phyloP scores from a whole-genome alignment of 2,113 vertebrate genomes.

The Antidorcas marsupialis region DNA sequence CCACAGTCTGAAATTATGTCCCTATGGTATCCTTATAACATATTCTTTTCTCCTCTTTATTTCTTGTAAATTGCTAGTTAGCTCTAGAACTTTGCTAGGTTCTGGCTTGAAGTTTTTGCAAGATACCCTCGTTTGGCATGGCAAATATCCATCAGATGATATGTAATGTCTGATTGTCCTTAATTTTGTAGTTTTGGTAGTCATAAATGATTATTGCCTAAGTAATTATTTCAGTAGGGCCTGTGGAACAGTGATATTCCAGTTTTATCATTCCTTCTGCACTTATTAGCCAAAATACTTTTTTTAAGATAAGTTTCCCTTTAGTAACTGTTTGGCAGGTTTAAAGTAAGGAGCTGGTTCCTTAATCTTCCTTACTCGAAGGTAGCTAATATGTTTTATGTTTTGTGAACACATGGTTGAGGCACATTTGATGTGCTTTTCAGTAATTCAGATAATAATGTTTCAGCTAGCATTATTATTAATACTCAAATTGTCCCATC shows the following conservation, averaged over 20 bases:
- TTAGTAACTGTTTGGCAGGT: not conserved
- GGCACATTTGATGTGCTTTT: not conserved
- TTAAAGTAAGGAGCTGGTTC: not conserved
- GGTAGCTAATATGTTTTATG: not conserved
- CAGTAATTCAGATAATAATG: not conserved
- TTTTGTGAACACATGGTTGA: not conserved
- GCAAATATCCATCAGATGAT: not conserved
- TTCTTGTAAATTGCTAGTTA: not conserved
- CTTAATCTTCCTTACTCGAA: not conserved
- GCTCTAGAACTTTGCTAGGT: not conserved
- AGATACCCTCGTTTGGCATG: not conserved
- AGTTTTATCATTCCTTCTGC: not conserved
- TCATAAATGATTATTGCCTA: not conserved
- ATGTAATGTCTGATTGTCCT: not conserved
- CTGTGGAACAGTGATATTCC: not conserved
- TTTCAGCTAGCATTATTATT: not conserved
- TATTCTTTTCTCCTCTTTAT: not conserved
- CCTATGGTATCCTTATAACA: not conserved
- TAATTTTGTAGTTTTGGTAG: not conserved
- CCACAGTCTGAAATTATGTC: not conserved
- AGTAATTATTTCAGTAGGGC: not conserved
- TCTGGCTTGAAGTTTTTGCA: not conserved
- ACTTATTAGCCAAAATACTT: not conserved
- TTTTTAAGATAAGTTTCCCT: not conserved
- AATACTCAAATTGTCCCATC: not conserved